Evolutionary conservation across 2,888 invertebrate genomes (phyloP), one percentile per base, ranked within the genome.

Genomic region (Zelleria hepariella): DNA sequence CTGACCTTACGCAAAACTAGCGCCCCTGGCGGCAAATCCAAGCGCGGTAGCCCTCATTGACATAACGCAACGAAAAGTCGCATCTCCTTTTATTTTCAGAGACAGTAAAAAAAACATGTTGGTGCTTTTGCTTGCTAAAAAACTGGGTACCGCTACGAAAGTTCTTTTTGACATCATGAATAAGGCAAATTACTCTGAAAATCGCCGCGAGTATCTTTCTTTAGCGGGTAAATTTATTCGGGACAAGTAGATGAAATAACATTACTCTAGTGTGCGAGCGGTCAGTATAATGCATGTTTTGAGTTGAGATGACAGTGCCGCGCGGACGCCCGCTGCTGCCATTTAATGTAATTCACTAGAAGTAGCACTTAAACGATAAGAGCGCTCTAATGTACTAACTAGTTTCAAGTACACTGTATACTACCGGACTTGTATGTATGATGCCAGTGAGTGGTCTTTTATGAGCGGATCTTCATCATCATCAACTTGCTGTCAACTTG

Each of bases 161-260:
- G 32, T 42, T 42, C 10, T 42, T 42, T 62, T 59, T 60, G 54
- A 59, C 54, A 20, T 26, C 32, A 59, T 62, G 62, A 62, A 62
- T 62, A 62, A 62, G 27, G 59, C 60, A 62, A 59, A 20, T 58
- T 59, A 58, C 60, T 60, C 59, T 62, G 59, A 59, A 60, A 62
- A 62, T 62, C 57, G 62, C 59, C 57, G 58, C 59, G 59, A 62
- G 48, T 59, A 58, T 56, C 58, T 58, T 58, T 57, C 60, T 62
- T 53, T 48, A 55, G 58, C 58, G 59, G 58, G 58, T 59, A 61
- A 61, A 59, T 61, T 61, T 61, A 61, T 61, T 59, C 59, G 59
- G 61, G 61, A 61, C 51, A 55, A 59, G 61, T 61, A 57, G 47
- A 61, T 59, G 59, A 54, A 52, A 59, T 61, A 61, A 59, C 59